phyloP scores from a whole-genome alignment of 2,888 invertebrate genomes.

The Prosapia bicincta region DNA sequence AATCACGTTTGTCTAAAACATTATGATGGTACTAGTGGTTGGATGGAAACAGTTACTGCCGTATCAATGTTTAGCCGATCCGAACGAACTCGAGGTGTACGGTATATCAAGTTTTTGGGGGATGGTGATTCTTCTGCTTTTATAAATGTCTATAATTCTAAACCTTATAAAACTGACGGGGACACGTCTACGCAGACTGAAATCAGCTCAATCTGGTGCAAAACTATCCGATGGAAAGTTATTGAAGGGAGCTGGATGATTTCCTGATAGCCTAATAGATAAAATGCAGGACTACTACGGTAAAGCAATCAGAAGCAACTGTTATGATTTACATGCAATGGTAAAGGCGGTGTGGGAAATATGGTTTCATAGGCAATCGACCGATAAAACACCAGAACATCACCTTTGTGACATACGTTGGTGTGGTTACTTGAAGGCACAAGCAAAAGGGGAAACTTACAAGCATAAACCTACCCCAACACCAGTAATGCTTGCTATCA shows the following conservation, averaged over 20 bases:
- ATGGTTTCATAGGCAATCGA: background rate
- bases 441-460: background rate
- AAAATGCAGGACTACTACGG: too few relatives aligned
- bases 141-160: background rate
- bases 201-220: background rate
- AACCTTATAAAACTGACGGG: constrained; percentile 9
- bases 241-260: constrained; percentile 9
- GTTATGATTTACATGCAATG: too few relatives aligned
- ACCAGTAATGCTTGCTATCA: too few relatives aligned
- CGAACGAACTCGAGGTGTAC: constrained; percentile 9
- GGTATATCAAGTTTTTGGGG: constrained; percentile 1
- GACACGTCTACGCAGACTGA: constrained; percentile 10
- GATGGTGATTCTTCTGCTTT: constrained; percentile 17
- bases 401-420: background rate
- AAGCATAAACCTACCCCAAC: too few relatives aligned
- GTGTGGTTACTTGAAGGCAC: background rate
- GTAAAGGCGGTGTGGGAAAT: background rate
- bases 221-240: too few relatives aligned
- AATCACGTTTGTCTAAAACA: constrained; percentile 10
- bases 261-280: too few relatives aligned
- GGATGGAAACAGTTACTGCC: constrained; percentile 14
- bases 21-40: constrained; percentile 10
- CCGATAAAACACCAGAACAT: background rate
- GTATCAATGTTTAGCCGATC: too few relatives aligned
- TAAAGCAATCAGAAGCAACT: too few relatives aligned